phyloP scores from a whole-genome alignment of 2,888 invertebrate species.

The Athalia circularis region DNA sequence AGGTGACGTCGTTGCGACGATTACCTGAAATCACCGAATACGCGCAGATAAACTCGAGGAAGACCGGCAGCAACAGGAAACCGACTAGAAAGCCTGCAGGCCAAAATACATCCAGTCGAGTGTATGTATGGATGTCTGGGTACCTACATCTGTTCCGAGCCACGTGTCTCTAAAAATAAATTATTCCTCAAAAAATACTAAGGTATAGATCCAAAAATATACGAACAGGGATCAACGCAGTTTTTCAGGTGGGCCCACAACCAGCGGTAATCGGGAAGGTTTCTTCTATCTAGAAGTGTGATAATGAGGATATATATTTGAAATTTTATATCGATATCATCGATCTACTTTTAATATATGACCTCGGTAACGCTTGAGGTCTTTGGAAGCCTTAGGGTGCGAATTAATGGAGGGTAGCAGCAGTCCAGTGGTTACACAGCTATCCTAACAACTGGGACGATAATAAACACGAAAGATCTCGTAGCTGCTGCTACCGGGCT shows the following conservation, averaged over 20 bases:
- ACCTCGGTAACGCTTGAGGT: slow-evolving; percentile 36
- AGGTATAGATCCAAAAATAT: slow-evolving; percentile 30
- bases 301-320: not conserved
- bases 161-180: slow-evolving; percentile 69
- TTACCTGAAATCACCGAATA: slow-evolving; percentile 10
- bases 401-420: slow-evolving; percentile 54
- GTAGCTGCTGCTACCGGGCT: slow-evolving; percentile 24
- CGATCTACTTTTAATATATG: slow-evolving; percentile 9
- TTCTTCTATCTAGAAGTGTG: not conserved
- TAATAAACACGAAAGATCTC: slow-evolving; percentile 37
- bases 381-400: slow-evolving; percentile 38
- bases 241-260: slow-evolving; percentile 1
- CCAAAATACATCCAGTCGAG: slow-evolving; percentile 1
- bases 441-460: slow-evolving; percentile 25
- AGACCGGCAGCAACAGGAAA: not conserved
- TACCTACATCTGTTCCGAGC: slow-evolving; percentile 66
- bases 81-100: slow-evolving; percentile 1
- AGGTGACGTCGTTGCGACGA: not conserved
- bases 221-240: slow-evolving; percentile 13
- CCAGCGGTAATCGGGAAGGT: not conserved
- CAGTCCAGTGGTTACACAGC: slow-evolving; percentile 48
- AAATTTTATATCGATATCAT: slow-evolving; percentile 15
- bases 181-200: slow-evolving; percentile 58
- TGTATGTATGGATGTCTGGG: slow-evolving; percentile 47
- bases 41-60: not conserved